Evolutionary conservation across 1,140 invertebrate genomes (phyloP).

Genomic region (Alviniconcha marisindica): DNA sequence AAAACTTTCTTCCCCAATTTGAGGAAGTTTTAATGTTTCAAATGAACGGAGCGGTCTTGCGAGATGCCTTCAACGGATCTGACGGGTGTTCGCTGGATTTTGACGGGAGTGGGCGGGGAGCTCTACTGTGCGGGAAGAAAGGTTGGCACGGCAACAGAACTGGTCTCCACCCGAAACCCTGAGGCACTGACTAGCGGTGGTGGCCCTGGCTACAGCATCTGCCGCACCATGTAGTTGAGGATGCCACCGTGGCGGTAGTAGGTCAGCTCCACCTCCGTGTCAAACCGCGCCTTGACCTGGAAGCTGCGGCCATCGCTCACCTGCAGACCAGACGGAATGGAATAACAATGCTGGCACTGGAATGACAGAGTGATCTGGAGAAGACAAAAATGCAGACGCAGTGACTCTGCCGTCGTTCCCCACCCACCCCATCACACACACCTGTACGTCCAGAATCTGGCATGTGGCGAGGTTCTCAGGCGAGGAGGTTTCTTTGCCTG

Average conservation of each 20-base stretch:
- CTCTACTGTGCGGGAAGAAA: not conserved
- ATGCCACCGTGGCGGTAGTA: conserved; percentile 97
- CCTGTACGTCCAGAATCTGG: not conserved
- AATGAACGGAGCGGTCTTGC: too few relatives aligned
- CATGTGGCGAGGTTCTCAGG: too few relatives aligned
- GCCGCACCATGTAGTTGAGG: conserved; percentile 96
- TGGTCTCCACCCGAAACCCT: not conserved
- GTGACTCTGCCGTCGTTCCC: not conserved
- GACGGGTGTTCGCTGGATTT: not conserved
- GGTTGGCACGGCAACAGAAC: not conserved
- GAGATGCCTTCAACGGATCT: too few relatives aligned
- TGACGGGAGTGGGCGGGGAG: not conserved
- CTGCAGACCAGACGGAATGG: conserved; percentile 50
- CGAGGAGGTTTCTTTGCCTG: too few relatives aligned
- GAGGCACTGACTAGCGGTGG: too few relatives aligned
- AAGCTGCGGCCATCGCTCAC: conserved; percentile 81
- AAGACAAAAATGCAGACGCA: not conserved
- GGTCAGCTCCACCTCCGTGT: conserved; percentile 98
- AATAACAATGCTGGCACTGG: not conserved
- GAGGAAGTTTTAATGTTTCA: too few relatives aligned
- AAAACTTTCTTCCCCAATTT: too few relatives aligned
- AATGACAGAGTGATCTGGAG: not conserved
- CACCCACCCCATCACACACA: not conserved
- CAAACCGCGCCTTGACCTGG: conserved; percentile 89
- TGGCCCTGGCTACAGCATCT: conserved; percentile 53